phyloP scores from a whole-genome alignment of 2,797 vertebrate genomes.

The Hyperoplus immaculatus region DNA sequence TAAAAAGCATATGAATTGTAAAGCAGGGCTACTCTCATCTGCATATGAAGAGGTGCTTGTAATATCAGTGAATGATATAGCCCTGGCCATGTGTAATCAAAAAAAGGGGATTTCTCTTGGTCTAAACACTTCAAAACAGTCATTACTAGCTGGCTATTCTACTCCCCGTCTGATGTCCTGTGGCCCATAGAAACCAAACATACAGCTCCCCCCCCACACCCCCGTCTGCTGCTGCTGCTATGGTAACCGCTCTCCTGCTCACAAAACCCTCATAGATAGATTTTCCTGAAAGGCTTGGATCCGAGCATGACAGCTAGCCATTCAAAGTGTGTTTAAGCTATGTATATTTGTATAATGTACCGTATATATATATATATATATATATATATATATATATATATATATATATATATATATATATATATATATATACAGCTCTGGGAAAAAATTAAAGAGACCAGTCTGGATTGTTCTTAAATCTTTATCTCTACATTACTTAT shows the following conservation, averaged over 20 bases:
- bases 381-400: no score
- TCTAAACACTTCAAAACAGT: constrained; percentile 38
- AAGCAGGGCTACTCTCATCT: constrained; percentile 50
- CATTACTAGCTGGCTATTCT: constrained; percentile 52
- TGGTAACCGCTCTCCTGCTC: constrained; percentile 75
- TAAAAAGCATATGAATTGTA: no score
- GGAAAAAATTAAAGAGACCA: no score
- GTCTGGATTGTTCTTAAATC: no score
- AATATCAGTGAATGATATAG: constrained; percentile 37
- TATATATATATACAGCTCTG: no score
- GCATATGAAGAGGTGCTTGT: constrained; percentile 70
- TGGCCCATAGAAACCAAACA: constrained; percentile 65
- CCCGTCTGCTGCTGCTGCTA: constrained; percentile 68
- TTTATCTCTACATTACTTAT: no score
- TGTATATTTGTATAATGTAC: no score
- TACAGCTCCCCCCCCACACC: constrained; percentile 60
- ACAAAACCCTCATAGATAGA: constrained; percentile 48
- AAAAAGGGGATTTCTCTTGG: no score
- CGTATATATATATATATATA: no score
- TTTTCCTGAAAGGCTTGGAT: constrained; percentile 47
- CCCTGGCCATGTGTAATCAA: neutral
- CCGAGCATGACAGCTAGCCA: constrained; percentile 56
- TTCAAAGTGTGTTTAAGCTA: constrained; percentile 41
- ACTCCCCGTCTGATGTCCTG: constrained; percentile 51
- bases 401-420: no score